Evolutionary conservation across 2,113 vertebrate genomes (phyloP), one percentile per base, ranked within the genome.

Genomic region (Centropus unirufus): DNA sequence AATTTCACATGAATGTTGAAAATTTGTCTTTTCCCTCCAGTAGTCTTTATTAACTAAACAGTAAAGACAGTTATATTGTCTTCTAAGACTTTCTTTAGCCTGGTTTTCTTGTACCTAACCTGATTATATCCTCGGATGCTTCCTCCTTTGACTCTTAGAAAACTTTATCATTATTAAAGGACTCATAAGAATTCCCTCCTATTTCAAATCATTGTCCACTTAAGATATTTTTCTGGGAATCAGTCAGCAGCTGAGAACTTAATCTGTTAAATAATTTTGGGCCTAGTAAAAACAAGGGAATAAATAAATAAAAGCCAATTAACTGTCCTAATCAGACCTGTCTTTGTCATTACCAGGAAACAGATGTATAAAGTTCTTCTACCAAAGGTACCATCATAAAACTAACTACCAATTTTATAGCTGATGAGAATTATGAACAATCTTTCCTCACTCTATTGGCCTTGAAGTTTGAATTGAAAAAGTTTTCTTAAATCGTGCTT

Each of bases 1-100:
- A 51, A 36, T 87, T 73, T 46, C 21, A 42, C 5, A 61, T 7
- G 5, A 61, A 47, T 4, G 4, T 4, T 72, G 32, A 78, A 89
- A 39, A 8, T 0, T 5, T 21, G 4, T 1, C 1, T 68, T 75
- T 42, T 70, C 32, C 2, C 8, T 62, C 5, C 9, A 78, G 20
- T 68, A 36, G 1, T 29, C 14, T 69, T 57, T n/a, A n/a, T 40
- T 72, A 61, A 44, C 15, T 46, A 52, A 47, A 46, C 2, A 66
- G 12, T 19, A 51, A 83, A 64, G 6, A 67, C 4, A 34, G 7
- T 26, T 13, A 6, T 5, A 75, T 40, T 0, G 46, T 54, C 9
- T 46, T 36, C 36, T 58, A 78, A 91, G 75, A 3, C 1, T 54
- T 83, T 66, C 3, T 78, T 83, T 26, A 58, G 11, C 3, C 2